Conservation (phyloP, 2,113 vertebrate genomes). For the Upupa epops region DNA sequence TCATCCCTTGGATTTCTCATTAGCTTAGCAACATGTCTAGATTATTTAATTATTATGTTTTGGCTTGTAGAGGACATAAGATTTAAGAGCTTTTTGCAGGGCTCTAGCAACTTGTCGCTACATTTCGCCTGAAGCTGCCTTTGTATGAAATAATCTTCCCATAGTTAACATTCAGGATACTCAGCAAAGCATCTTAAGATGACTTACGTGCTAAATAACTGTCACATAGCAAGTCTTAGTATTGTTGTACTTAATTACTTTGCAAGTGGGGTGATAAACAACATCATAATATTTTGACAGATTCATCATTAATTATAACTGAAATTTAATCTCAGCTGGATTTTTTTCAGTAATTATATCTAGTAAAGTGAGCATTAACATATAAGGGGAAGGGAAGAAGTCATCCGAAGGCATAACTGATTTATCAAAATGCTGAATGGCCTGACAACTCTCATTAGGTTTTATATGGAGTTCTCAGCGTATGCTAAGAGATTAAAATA, state of each 20-base stretch:
- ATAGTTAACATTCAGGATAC: slow-evolving; percentile 57
- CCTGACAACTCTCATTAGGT: neutral
- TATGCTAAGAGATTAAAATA: neutral
- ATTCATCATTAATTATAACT: slow-evolving; percentile 60
- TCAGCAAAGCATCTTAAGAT: slow-evolving; percentile 57
- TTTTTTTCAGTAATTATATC: slow-evolving; percentile 52
- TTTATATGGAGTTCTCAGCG: neutral
- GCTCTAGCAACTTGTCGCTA: slow-evolving; percentile 10
- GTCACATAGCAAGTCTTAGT: slow-evolving; percentile 56
- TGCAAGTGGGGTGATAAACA: slow-evolving; percentile 64
- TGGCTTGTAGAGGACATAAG: slow-evolving; percentile 46
- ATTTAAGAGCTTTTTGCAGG: slow-evolving; percentile 54
- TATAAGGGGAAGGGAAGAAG: neutral
- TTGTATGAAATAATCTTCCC: slow-evolving; percentile 64
- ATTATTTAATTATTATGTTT: slow-evolving; percentile 66
- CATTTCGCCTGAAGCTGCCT: slow-evolving; percentile 64
- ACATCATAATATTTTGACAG: slow-evolving; percentile 64
- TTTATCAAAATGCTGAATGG: slow-evolving; percentile 41
- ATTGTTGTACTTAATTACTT: slow-evolving; percentile 63
- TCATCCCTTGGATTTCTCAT: slow-evolving; percentile 57
- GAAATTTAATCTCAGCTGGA: slow-evolving; percentile 62
- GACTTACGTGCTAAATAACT: slow-evolving; percentile 67
- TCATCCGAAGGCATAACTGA: neutral
- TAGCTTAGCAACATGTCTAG: slow-evolving; percentile 47
- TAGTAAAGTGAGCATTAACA: slow-evolving; percentile 42